A percentile compares a stretch with the other conserved stretches of the same genome.
Conservation (phyloP, 2,797 vertebrate genomes). For the Heteromormyrus szaboi region DNA sequence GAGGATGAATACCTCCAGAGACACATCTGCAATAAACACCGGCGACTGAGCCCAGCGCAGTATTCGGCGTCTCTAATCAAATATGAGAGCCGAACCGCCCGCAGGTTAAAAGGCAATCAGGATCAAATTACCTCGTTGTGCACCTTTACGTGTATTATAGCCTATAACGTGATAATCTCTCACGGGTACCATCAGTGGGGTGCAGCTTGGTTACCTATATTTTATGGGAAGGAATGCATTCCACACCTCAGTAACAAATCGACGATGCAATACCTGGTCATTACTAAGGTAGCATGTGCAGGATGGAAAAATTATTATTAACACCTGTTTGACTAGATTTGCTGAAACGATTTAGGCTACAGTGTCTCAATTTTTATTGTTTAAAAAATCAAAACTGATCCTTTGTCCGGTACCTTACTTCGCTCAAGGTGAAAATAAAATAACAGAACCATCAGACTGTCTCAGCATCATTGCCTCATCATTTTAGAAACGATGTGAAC, state of each 20-base stretch:
- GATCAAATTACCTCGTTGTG: not conserved
- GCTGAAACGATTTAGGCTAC: not conserved
- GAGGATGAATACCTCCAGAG: not conserved
- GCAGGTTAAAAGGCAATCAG: not conserved
- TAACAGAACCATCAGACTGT: not conserved
- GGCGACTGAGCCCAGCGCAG: not conserved
- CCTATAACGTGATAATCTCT: not conserved
- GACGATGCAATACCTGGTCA: not conserved
- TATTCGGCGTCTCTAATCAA: not conserved
- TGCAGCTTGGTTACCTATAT: not conserved
- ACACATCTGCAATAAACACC: not conserved
- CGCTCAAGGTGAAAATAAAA: not conserved
- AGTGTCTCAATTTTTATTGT: not conserved
- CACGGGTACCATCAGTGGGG: not conserved
- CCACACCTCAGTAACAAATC: not conserved
- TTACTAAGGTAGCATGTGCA: not conserved
- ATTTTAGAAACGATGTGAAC: not conserved
- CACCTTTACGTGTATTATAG: not conserved
- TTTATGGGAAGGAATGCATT: not conserved
- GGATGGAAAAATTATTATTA: not conserved
- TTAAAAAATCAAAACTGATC: not conserved
- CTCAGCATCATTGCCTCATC: not conserved
- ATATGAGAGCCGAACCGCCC: not conserved
- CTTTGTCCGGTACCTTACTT: not conserved
- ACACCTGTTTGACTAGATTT: not conserved